Conservation (phyloP, 2,113 vertebrate species). For the Lanius ludovicianus region DNA sequence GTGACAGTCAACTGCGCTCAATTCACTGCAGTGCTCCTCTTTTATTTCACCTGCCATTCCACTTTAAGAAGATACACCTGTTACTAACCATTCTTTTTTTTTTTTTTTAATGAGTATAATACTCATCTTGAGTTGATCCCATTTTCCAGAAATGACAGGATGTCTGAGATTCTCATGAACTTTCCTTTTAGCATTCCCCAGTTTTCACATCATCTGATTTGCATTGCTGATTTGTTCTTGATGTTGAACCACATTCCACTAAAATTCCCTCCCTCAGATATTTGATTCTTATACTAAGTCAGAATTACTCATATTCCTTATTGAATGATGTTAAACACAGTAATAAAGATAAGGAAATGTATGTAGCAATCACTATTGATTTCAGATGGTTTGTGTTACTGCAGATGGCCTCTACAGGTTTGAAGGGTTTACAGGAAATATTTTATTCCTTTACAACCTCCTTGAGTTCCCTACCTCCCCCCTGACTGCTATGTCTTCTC, state of each 20-base stretch:
- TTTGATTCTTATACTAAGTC: slow-evolving; percentile 13
- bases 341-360: not conserved
- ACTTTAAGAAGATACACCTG: not conserved
- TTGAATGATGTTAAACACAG: not conserved
- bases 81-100: not conserved
- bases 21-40: not conserved
- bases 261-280: slow-evolving; percentile 49
- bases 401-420: not conserved
- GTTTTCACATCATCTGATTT: slow-evolving; percentile 14
- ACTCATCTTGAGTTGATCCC: slow-evolving; percentile 9
- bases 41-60: not conserved
- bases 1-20: not conserved
- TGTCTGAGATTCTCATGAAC: slow-evolving; percentile 21
- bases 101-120: not conserved
- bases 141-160: slow-evolving; percentile 24
- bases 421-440: not conserved
- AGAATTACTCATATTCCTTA: slow-evolving; percentile 10
- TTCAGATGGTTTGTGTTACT: not conserved
- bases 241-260: slow-evolving; percentile 50
- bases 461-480: not conserved
- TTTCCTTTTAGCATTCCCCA: slow-evolving; percentile 10
- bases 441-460: not conserved
- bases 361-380: not conserved
- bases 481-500: not conserved
- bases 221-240: slow-evolving; percentile 56